Evolutionary conservation across 2,113 vertebrate species (phyloP), one percentile per base, ranked within the genome.

Genomic region (Grammomys surdaster): DNA sequence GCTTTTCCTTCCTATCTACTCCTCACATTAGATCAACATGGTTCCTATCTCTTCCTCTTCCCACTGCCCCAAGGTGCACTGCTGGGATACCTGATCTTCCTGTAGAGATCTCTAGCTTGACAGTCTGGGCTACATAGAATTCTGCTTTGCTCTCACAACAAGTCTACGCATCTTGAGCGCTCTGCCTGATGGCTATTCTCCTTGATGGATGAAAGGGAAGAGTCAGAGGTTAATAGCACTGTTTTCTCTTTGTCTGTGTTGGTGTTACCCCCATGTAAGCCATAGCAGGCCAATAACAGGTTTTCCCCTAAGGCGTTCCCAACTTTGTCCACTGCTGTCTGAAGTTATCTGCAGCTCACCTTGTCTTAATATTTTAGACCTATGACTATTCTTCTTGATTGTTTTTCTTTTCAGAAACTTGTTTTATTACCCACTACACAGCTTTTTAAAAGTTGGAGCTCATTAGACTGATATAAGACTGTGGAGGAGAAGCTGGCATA

Each of bases 391-490:
- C 72, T 73, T 69, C 19, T 51, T 67, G 31, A 40, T 22, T 19
- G 48, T 69, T 97, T 84, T 58, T 67, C 86, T 92, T 90, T 90
- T 72, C n/a, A 90, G 76, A 63, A 72, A 92, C 40, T 65, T 89
- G 73, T 93, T 54, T 43, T 93, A 48, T 65, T 77, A 54, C 67
- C 56, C 54, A 89, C 77, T 84, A 48, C 33, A 86, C 28, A 65
- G 91, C 54, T 92, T 75, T 91, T 88, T 28, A 24, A 87, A 97
- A 96, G 65, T 73, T 1, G 77, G 60, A 89, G 65, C 82, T 94
- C 91, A 95, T 88, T 69, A 92, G 90, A 92, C 43, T 28, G 3
- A 75, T 69, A 58, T 46, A 63, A 88, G 89, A 89, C 7, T 80
- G 60, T 28, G 56, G 46, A 90, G 46, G 88, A 63, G 54, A 94